These are phyloP conservation scores for Eupeodes latifasciatus DNA, from an alignment of 2,888 invertebrate genomes.

Conservation along the genomic window DNA sequence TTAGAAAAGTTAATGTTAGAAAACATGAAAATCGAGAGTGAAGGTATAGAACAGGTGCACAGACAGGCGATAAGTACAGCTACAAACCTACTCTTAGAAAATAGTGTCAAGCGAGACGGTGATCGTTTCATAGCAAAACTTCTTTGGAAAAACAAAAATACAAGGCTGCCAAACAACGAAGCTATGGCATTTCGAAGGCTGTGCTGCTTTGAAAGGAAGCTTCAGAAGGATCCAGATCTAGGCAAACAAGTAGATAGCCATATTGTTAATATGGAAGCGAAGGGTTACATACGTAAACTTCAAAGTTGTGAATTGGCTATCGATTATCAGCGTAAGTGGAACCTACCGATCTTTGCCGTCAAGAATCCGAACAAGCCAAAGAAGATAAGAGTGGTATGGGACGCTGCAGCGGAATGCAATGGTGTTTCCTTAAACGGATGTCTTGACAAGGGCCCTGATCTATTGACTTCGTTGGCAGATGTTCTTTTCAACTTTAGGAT, in stretches of 20 bases:
- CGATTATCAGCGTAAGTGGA: slow-evolving; percentile 37
- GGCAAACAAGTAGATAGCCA: slow-evolving; percentile 32
- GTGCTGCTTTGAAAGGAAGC: slow-evolving; percentile 68
- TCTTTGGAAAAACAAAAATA: slow-evolving; percentile 74
- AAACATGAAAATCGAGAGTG: slow-evolving; percentile 44
- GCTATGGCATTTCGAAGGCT: slow-evolving; percentile 70
- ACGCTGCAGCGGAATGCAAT: slow-evolving; percentile 78
- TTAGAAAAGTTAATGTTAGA: slow-evolving; percentile 61
- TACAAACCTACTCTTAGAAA: slow-evolving; percentile 1
- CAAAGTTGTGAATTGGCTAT: too few relatives aligned
- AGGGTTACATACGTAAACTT: too few relatives aligned
- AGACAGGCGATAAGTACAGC: not conserved
- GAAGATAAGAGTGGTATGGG: slow-evolving; percentile 78
- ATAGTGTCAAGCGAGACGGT: slow-evolving; percentile 34
- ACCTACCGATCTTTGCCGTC: slow-evolving; percentile 76
- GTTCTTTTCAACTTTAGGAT: slow-evolving; percentile 81
- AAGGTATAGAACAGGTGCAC: slow-evolving; percentile 12
- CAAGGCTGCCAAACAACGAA: slow-evolving; percentile 75
- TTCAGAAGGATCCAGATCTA: slow-evolving; percentile 56
- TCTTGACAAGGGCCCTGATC: slow-evolving; percentile 79
- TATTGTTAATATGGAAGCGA: slow-evolving; percentile 54
- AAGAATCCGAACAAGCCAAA: slow-evolving; percentile 68
- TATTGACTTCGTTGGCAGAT: slow-evolving; percentile 79
- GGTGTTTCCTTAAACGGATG: slow-evolving; percentile 78
- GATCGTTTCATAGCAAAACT: slow-evolving; percentile 68